Conservation (phyloP, 2,888 invertebrate genomes). For the Mythimna loreyi region DNA sequence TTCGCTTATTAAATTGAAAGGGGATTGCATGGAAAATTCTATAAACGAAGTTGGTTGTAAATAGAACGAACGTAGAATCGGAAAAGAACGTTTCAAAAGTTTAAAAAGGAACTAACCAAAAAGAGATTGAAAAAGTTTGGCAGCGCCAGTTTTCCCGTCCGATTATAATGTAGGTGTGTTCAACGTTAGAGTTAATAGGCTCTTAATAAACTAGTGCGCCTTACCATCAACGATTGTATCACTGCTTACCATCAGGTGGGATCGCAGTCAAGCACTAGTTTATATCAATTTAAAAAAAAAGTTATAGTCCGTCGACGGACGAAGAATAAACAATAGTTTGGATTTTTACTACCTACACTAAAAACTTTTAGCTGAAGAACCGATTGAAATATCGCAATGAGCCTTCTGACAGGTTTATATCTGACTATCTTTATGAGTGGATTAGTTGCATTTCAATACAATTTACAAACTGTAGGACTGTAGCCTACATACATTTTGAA, state of each 20-base stretch:
- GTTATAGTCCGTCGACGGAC: background rate
- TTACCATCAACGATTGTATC: no score
- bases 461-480: constrained; percentile 8
- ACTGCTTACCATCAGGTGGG: no score
- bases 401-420: background rate
- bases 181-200: no score
- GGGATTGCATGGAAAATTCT: constrained; percentile 12
- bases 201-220: no score
- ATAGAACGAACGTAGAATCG: background rate
- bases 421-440: background rate
- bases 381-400: background rate
- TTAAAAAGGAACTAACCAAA: no score
- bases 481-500: constrained; percentile 4
- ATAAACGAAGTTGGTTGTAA: background rate
- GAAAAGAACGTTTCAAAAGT: no score
- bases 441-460: background rate
- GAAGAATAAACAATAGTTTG: background rate
- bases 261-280: no score
- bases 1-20: constrained; percentile 29
- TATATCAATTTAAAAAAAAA: no score
- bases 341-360: background rate
- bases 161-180: no score
- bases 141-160: no score
- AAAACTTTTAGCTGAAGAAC: background rate
- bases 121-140: no score